Evolutionary conservation across 2,113 vertebrate genomes (phyloP).

Genomic region (Prionailurus bengalensis): DNA sequence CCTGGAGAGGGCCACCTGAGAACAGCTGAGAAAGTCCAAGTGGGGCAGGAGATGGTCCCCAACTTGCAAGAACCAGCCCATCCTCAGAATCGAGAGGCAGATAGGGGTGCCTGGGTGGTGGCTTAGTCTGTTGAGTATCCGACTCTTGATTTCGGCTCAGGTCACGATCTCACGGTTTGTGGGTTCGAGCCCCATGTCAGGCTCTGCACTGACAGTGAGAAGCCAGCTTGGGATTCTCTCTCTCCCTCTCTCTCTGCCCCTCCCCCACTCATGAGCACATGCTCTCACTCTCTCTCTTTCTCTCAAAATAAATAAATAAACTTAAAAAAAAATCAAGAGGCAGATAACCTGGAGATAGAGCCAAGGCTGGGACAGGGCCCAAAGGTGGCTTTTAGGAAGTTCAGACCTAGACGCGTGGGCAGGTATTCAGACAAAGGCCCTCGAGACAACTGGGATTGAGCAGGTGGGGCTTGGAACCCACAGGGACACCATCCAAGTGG

Average conservation of each 20-base stretch:
- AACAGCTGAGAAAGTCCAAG: not conserved
- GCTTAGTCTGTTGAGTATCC: no score
- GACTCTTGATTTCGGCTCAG: no score
- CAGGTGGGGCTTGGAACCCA: not conserved
- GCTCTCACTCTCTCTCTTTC: no score
- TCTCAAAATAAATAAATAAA: no score
- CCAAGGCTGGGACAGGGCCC: not conserved
- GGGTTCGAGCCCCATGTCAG: no score
- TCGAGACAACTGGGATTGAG: not conserved
- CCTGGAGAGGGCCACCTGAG: not conserved
- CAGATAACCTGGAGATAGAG: slow-evolving; percentile 13
- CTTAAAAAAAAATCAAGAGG: not conserved
- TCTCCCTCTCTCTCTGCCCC: no score
- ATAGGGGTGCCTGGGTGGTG: not conserved
- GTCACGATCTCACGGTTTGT: no score
- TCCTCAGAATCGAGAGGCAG: not conserved
- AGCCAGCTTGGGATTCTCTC: no score
- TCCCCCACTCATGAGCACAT: no score
- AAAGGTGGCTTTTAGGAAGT: slow-evolving; percentile 32
- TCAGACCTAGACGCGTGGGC: not conserved
- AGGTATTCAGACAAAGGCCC: not conserved
- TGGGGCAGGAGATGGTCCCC: not conserved
- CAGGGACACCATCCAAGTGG: not conserved
- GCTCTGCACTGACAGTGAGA: no score
- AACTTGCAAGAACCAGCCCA: not conserved